Evolutionary conservation across 2,113 vertebrate species (phyloP), one percentile per base, ranked within the genome.

Genomic region (Anarrhichthys ocellatus): DNA sequence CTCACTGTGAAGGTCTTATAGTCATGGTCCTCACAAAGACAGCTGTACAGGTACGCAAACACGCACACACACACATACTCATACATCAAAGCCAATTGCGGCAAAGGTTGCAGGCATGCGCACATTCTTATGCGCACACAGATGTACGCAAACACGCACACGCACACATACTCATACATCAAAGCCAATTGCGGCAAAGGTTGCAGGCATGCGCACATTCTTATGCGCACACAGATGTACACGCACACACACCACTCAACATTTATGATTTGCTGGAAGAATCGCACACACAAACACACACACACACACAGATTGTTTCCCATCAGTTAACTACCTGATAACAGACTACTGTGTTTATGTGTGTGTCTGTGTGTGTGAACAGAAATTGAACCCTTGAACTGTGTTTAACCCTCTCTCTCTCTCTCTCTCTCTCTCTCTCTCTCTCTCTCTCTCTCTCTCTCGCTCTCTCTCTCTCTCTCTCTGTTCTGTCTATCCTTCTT

Each of bases 331-430:
- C 48, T 82, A 72, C 24, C 65, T 87, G 76, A 72, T 80, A 71
- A 73, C 66, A 73, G 20, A 80, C 38, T 61, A 7, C 32, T 63
- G 59, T 34, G 61, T 63, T 34, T 11, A 20, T 54, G 24, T 62
- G 36, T 58, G 36, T 50, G 58, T 75, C 3, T 32, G 75, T 20
- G 63, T 46, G 69, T 58, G 61, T 86, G 89, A 89, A 86, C 81
- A 89, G 13, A 85, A 84, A 88, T 24, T 87, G 84, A 92, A 92
- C 89, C 82, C 80, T 81, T 92, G 92, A 92, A 92, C 90, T 89
- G 76, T 87, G 65, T 78, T 82, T 87, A 87, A 92, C 91, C 88
- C 81, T 58, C 52, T 36, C 62, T 44, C 56, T 50, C 17, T 32
- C 24, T 48, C 56, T 44, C 58, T 20, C 36, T 50, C 46, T 59